Conservation (phyloP, 2,797 vertebrate genomes). For the Takifugu rubripes region DNA sequence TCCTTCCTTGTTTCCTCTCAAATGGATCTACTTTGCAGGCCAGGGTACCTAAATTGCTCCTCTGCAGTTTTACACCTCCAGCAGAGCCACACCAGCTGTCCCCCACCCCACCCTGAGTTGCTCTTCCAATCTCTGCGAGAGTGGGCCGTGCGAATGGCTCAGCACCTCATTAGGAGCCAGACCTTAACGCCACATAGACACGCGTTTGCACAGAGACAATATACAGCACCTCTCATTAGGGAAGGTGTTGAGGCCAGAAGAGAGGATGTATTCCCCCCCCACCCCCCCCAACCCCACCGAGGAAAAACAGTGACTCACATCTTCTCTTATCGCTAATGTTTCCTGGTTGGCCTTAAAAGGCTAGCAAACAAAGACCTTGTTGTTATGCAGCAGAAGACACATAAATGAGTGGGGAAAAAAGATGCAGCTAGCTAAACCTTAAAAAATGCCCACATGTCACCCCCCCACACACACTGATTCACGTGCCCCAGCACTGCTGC, state of each 20-base stretch:
- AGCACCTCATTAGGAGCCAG: constrained; percentile 52
- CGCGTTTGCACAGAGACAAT: neutral
- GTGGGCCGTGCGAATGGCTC: constrained; percentile 44
- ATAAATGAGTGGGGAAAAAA: constrained; percentile 2
- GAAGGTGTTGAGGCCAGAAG: constrained; percentile 22
- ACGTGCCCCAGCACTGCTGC: constrained; percentile 15
- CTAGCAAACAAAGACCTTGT: constrained; percentile 10
- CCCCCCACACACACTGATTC: constrained; percentile 1
- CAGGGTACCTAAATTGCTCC: constrained; percentile 2
- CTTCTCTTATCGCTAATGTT: constrained; percentile 63
- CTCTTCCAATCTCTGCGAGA: constrained; percentile 35
- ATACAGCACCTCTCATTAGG: constrained; percentile 16
- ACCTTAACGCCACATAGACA: constrained; percentile 20
- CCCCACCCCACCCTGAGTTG: constrained; percentile 6
- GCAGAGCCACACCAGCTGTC: constrained; percentile 31
- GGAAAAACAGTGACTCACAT: constrained; percentile 60
- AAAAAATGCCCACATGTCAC: constrained; percentile 5
- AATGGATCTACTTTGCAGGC: neutral
- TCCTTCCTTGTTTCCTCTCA: neutral
- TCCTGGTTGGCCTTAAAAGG: constrained; percentile 67
- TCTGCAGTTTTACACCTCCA: constrained; percentile 20
- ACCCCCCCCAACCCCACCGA: constrained; percentile 36
- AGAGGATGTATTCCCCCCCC: constrained; percentile 57
- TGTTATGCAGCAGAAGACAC: constrained; percentile 39
- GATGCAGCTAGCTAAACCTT: constrained; percentile 22